A percentile compares a stretch with the other conserved stretches of the same genome.
These are phyloP conservation scores for Drosophila anomelani DNA, from an alignment of 2,888 invertebrate species.

Conservation along the genomic window DNA sequence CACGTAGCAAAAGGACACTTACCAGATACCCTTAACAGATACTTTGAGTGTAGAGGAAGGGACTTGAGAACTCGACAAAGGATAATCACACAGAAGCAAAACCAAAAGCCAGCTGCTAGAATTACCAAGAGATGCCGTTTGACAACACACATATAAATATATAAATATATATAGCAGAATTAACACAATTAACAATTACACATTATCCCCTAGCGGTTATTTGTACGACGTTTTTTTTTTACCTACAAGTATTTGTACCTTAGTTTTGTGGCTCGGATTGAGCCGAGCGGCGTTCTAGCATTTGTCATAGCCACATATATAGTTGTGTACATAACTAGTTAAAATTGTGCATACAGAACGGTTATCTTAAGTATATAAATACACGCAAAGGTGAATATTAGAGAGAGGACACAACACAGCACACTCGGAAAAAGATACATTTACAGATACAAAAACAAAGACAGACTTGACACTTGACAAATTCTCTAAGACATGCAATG, in stretches of 20 bases:
- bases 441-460: not conserved
- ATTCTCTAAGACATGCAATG: conserved; percentile 33
- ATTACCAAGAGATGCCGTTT: conserved; percentile 59
- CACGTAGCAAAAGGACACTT: conserved; percentile 51
- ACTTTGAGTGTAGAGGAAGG: conserved; percentile 18
- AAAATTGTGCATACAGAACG: conserved; percentile 65
- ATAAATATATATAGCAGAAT: conserved; percentile 60
- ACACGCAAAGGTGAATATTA: conserved; percentile 65
- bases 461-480: conserved; percentile 34
- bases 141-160: conserved; percentile 40
- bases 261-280: conserved; percentile 31
- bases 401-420: conserved; percentile 35
- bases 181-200: conserved; percentile 52
- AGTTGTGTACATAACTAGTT: conserved; percentile 80
- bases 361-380: conserved; percentile 65
- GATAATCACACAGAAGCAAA: conserved; percentile 69
- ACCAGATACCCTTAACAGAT: conserved; percentile 35
- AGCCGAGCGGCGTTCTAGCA: conserved; percentile 62
- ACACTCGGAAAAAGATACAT: conserved; percentile 15
- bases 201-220: conserved; percentile 38
- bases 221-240: conserved; percentile 48
- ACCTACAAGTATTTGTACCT: conserved; percentile 47
- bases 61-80: conserved; percentile 23
- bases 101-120: conserved; percentile 32
- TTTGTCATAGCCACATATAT: conserved; percentile 76